Evolutionary conservation across 1,140 invertebrate genomes (phyloP).

Genomic region (Anagrus nilaparvatae): DNA sequence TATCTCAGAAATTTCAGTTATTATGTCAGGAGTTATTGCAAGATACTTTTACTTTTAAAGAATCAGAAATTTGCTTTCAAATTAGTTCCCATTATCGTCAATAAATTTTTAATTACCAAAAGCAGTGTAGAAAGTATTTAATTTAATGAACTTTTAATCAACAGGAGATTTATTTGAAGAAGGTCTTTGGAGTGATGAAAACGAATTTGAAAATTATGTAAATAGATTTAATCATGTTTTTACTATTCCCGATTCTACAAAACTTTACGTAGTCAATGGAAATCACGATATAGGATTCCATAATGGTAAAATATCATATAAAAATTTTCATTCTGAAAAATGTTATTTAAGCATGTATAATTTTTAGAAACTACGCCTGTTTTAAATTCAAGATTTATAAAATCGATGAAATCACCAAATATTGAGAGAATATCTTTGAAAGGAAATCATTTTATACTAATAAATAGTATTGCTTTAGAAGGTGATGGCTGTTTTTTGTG

Average conservation of each 20-base stretch:
- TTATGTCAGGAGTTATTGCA: no score
- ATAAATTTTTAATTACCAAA: no score
- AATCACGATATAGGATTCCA: conserved; percentile 99
- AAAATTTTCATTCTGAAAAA: no score
- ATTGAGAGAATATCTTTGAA: conserved; percentile 63
- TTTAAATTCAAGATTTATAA: conserved; percentile 67
- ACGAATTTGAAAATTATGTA: conserved; percentile 71
- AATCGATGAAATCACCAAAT: conserved; percentile 60
- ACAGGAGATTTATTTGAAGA: conserved; percentile 96
- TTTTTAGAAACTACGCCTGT: conserved; percentile 64
- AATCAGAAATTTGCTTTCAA: no score
- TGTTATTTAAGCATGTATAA: conserved; percentile 9
- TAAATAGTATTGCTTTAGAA: conserved; percentile 96
- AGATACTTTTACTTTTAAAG: no score
- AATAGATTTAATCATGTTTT: conserved; percentile 74
- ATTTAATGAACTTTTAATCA: no score
- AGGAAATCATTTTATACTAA: conserved; percentile 75
- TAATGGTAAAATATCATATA: conserved; percentile 67
- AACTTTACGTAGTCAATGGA: conserved; percentile 73
- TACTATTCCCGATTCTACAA: conserved; percentile 53
- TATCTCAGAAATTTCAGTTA: no score
- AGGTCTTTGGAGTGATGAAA: conserved; percentile 73
- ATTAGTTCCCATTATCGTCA: no score
- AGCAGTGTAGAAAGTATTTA: no score
- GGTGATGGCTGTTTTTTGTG: conserved; percentile 88